phyloP scores from a whole-genome alignment of 2,113 vertebrate genomes.

The Pungitius pungitius region DNA sequence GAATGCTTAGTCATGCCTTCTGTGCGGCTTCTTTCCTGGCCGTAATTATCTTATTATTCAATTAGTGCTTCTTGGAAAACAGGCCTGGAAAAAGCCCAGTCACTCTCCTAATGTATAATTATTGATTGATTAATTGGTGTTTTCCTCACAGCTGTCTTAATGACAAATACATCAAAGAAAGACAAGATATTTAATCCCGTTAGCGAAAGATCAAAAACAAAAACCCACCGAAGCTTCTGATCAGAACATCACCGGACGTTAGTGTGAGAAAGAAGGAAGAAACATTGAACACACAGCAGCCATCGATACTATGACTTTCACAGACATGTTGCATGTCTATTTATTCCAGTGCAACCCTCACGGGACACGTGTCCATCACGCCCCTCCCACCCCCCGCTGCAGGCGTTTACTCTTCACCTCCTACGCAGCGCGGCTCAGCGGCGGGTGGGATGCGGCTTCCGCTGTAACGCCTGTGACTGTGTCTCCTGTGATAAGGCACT shows the following conservation, averaged over 20 bases:
- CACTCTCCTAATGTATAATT: slow-evolving; percentile 10
- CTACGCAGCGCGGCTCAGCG: not conserved
- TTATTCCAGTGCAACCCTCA: not conserved
- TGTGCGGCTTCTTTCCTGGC: slow-evolving; percentile 17
- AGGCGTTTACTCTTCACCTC: too few relatives aligned
- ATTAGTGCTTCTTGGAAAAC: slow-evolving; percentile 45
- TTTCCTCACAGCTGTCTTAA: slow-evolving; percentile 2
- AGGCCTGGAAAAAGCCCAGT: slow-evolving; percentile 15
- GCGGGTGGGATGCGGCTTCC: slow-evolving; percentile 6
- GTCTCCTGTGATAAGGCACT: not conserved
- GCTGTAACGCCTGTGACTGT: not conserved
- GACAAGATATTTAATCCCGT: not conserved
- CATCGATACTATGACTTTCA: too few relatives aligned
- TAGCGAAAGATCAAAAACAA: not conserved
- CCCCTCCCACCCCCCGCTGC: too few relatives aligned
- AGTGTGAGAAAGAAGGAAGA: not conserved
- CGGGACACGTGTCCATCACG: slow-evolving; percentile 14
- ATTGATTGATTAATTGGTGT: slow-evolving; percentile 13
- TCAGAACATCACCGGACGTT: not conserved
- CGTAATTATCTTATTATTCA: slow-evolving; percentile 39
- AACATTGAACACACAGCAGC: too few relatives aligned
- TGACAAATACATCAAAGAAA: not conserved
- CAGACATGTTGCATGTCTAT: not conserved
- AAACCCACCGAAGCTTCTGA: not conserved
- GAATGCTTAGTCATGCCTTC: not conserved